Base-by-base conservation (phyloP, 2,113 vertebrate genomes). In the Martes martes region DNA sequence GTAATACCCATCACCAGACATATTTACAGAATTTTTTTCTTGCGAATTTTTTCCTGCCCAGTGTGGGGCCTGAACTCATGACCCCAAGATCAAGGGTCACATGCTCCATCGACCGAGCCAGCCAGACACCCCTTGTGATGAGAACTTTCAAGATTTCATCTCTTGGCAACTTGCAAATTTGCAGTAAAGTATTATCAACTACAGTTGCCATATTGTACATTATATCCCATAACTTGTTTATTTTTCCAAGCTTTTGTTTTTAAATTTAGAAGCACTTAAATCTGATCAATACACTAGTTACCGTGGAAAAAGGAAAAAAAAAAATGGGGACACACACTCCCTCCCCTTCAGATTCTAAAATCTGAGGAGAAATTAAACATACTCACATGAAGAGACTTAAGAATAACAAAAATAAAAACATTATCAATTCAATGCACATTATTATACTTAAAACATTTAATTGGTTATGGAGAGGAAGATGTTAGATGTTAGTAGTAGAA, bases 271-370 rank as follows among this genome's bases (percentile, higher is more conserved):
- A 92, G 52, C 33, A 19, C 4, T 95, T 67, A 24, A 39, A 73
- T 65, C 59, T 93, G 45, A 71, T 86, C 36, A 69, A 50, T n/a
- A 19, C 26, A 28, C 23, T 45, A 71, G 36, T 76, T 33, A 86
- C 45, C 76, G 18, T 39, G 33, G 4, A 31, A 36, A 92, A 86
- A 91, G 33, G 26, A 74, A 13, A 73, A 73, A 71, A 74, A 71
- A 74, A 76, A 86, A 83, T 57, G 36, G 86, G 33, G 50, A 47
- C 10, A 28, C 21, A 50, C 1, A 45, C 59, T 57, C 19, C 71
- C 74, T 92, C n/a, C 65, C 26, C 18, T 50, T 96, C 57, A 81
- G 80, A 97, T 81, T 73, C 57, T 81, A 89, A 96, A 96, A 94
- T 57, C 8, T 11, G 24, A 96, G 10, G 42, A 91, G 28, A 74